A percentile compares a stretch with the other conserved stretches of the same genome.
Conservation (phyloP, 2,888 invertebrate species). For the Prionchulus punctatus region DNA sequence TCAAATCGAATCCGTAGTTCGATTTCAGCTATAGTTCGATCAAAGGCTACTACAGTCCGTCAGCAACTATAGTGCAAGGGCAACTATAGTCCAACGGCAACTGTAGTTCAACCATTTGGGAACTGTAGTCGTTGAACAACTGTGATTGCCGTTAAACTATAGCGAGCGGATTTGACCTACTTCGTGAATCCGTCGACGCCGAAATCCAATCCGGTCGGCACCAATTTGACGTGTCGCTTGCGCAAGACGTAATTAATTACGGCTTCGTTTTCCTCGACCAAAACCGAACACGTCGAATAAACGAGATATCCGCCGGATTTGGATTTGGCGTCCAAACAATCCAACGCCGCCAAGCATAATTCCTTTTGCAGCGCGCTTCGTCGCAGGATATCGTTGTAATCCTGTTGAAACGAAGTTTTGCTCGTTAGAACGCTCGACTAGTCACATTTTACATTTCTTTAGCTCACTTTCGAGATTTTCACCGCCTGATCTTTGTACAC, state of each 20-base stretch:
- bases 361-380: slow-evolving; percentile 83
- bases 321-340: slow-evolving; percentile 79
- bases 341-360: slow-evolving; percentile 83
- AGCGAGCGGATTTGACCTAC: slow-evolving; percentile 36
- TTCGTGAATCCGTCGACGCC: slow-evolving; percentile 84
- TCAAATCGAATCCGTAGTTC: too few species aligned
- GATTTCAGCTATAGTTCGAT: too few species aligned
- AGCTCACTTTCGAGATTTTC: slow-evolving; percentile 57
- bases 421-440: too few species aligned
- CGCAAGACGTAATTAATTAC: slow-evolving; percentile 86
- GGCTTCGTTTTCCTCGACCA: slow-evolving; percentile 95
- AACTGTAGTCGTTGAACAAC: too few species aligned
- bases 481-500: slow-evolving; percentile 92
- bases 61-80: too few species aligned
- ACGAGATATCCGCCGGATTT: slow-evolving; percentile 82
- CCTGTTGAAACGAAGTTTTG: slow-evolving; percentile 32
- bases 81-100: too few species aligned
- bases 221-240: slow-evolving; percentile 72
- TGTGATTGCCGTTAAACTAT: not conserved
- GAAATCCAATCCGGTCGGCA: slow-evolving; percentile 81
- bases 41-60: too few species aligned
- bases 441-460: not conserved
- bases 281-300: slow-evolving; percentile 92
- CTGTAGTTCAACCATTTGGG: not conserved
- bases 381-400: slow-evolving; percentile 68